These are phyloP conservation scores for Potamilus streckersoni DNA, from an alignment of 1,140 invertebrate species.

Conservation along the genomic window DNA sequence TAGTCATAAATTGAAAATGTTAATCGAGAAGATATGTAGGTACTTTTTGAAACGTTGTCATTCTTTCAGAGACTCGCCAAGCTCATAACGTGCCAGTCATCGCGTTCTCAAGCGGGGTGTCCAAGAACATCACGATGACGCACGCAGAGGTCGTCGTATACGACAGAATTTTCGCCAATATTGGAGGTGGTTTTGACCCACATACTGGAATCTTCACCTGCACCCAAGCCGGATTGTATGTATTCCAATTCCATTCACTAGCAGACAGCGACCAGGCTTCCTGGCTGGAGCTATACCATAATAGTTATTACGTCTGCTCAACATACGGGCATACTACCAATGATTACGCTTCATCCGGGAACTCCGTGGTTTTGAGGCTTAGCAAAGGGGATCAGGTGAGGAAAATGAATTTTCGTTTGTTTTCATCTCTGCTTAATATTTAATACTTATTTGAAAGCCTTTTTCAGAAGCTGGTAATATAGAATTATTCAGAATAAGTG, in stretches of 20 bases:
- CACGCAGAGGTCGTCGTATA: slow-evolving; percentile 20
- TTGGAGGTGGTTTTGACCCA: slow-evolving; percentile 14
- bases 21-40: too few relatives aligned
- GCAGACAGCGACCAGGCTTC: slow-evolving; percentile 13
- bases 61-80: too few relatives aligned
- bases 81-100: slow-evolving; percentile 1
- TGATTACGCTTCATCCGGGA: slow-evolving; percentile 14
- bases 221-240: slow-evolving; percentile 9
- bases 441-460: too few relatives aligned
- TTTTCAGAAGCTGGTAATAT: too few relatives aligned
- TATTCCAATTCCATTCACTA: slow-evolving; percentile 25
- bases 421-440: too few relatives aligned
- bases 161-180: slow-evolving; percentile 19
- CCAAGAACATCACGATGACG: slow-evolving; percentile 1
- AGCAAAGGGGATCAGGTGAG: slow-evolving; percentile 18
- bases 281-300: slow-evolving; percentile 28
- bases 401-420: background rate
- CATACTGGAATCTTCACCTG: slow-evolving; percentile 15
- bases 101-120: slow-evolving; percentile 20
- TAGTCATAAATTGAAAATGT: too few relatives aligned
- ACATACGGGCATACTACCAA: slow-evolving; percentile 16
- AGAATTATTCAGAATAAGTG: too few relatives aligned
- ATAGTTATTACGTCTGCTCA: slow-evolving; percentile 14
- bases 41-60: too few relatives aligned
- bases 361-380: slow-evolving; percentile 19